A percentile compares a stretch with the other conserved stretches of the same genome.
phyloP scores from a whole-genome alignment of 2,113 vertebrate species.

The Camelus bactrianus region DNA sequence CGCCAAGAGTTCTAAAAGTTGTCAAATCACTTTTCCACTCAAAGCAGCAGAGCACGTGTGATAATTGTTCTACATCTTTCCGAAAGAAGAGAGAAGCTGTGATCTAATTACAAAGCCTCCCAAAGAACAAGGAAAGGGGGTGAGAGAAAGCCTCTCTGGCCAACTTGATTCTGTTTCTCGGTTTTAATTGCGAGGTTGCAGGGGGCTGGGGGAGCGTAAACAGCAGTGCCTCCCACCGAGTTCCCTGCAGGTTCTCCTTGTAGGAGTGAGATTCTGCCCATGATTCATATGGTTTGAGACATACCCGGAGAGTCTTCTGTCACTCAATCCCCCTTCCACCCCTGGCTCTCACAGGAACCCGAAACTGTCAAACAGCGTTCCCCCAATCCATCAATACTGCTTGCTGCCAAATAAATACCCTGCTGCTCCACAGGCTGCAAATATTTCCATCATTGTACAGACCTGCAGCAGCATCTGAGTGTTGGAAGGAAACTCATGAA shows the following conservation, averaged over 20 bases:
- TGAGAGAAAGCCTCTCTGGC: neutral
- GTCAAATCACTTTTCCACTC: neutral
- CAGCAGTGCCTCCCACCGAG: neutral
- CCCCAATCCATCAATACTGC: constrained; percentile 72
- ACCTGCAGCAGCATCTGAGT: constrained; percentile 20
- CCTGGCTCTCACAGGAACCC: constrained; percentile 47
- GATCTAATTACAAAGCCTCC: neutral
- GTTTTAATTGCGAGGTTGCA: neutral
- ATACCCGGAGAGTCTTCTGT: constrained; percentile 74
- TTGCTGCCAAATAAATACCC: constrained; percentile 8
- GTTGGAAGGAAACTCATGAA: constrained; percentile 44
- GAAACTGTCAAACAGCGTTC: constrained; percentile 50
- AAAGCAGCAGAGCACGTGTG: neutral
- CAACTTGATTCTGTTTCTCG: neutral
- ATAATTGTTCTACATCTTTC: neutral
- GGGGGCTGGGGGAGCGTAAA: neutral
- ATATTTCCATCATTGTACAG: constrained; percentile 44
- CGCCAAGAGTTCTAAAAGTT: neutral
- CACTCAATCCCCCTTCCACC: constrained; percentile 71
- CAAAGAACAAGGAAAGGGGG: neutral
- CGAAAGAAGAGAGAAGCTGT: neutral
- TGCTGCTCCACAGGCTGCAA: constrained; percentile 22
- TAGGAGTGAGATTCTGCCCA: constrained; percentile 71
- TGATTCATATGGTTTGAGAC: constrained; percentile 80
- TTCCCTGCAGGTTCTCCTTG: neutral